phyloP scores from a whole-genome alignment of 2,888 invertebrate genomes.

The Phlogophora meticulosa region DNA sequence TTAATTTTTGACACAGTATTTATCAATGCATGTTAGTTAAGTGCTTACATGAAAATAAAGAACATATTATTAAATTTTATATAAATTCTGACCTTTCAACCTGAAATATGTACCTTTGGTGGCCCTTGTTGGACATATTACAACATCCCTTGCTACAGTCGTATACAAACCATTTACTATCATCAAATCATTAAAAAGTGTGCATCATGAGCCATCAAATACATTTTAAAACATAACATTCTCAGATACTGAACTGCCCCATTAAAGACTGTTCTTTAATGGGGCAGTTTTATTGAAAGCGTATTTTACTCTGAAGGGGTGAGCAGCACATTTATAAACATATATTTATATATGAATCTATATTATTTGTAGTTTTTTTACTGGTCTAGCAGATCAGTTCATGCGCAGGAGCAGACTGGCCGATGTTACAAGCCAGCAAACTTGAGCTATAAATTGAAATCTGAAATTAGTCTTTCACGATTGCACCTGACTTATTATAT shows the following conservation, averaged over 20 bases:
- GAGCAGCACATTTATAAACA: conserved; percentile 5
- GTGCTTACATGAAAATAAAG: not conserved
- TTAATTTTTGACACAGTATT: not conserved
- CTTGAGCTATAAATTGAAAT: conserved; percentile 44
- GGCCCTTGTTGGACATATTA: conserved; percentile 5
- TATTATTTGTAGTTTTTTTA: not conserved
- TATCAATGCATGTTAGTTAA: conserved; percentile 1
- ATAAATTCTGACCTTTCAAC: not conserved
- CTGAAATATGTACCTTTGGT: not conserved
- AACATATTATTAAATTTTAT: not conserved
- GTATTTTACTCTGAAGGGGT: too few relatives aligned
- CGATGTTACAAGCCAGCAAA: conserved; percentile 23
- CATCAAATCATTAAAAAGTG: not conserved
- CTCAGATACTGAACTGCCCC: not conserved
- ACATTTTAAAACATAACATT: conserved; percentile 1
- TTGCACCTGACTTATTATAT: too few relatives aligned
- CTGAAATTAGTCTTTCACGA: conserved; percentile 24
- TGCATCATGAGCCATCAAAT: conserved; percentile 7
- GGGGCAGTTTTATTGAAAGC: too few relatives aligned
- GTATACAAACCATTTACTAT: conserved; percentile 9
- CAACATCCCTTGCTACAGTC: not conserved
- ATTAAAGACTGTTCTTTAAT: conserved; percentile 4
- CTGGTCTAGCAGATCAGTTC: conserved; percentile 13
- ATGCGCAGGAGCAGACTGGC: conserved; percentile 25
- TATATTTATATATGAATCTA: conserved; percentile 7